Base-by-base conservation (phyloP, 2,113 vertebrate species). In the Tragelaphus strepsiceros region DNA sequence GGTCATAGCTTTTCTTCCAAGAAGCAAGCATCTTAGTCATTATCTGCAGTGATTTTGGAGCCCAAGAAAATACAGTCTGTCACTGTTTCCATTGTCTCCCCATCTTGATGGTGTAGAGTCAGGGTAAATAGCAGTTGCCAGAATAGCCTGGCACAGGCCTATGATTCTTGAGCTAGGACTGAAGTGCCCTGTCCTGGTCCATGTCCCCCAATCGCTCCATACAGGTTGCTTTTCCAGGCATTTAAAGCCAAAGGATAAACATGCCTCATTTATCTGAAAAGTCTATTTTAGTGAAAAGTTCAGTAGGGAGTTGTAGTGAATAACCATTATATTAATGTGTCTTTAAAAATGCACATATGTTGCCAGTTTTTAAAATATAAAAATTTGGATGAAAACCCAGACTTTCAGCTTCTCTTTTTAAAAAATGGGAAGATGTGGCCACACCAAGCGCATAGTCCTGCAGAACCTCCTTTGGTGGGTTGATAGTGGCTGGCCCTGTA, bases 361-460 rank as follows among this genome's bases (percentile, higher is more conserved):
- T 59, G 84, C 49, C 19, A 54, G 2, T 80, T 61, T 54, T 85
- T 85, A 80, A 54, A 89, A 54, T 39, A 62, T 1, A 43, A 85
- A 85, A 61, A 24, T 59, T 59, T 26, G 13, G 14, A 6, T 89
- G 16, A 77, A 82, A 49, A 87, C 3, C 19, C 13, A 46, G 62
- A 17, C 54, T 43, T 64, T 14, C 19, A 49, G 28, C 26, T 84
- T 86, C 58, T 74, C 30, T 54, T 56, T 12, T 0, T 7, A 51
- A 78, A 61, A 12, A 43, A n/a, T 2, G 21, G 19, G 35, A 15
- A 43, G 30, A 49, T 56, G 9, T 53, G 74, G 43, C 43, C 12
- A 0, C 4, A 3, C 43, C 74, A 7, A 12, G 1, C 26, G 24
- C 15, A 0, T 32, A 13, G 46, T 28, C n/a, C n/a, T 6, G 0